Conservation (phyloP, 2,888 invertebrate genomes). For the Conops quadrifasciatus region DNA sequence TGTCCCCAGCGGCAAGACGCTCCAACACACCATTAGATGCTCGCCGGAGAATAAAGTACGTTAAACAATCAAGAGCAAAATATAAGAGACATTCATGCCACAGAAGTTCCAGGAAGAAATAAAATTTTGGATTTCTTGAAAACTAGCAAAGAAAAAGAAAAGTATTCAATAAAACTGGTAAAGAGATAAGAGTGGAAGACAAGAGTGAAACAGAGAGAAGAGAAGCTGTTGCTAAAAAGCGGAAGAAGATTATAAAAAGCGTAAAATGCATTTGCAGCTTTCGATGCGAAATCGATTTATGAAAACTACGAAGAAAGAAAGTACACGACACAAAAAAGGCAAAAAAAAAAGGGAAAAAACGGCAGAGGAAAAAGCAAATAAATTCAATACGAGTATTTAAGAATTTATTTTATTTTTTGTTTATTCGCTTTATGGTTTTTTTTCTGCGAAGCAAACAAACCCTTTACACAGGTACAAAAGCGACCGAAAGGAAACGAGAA, state of each 20-base stretch:
- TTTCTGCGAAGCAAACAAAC: neutral
- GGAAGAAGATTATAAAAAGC: neutral
- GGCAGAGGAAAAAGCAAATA: constrained; percentile 3
- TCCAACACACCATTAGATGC: neutral
- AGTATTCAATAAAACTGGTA: neutral
- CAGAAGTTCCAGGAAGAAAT: neutral
- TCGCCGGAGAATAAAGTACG: neutral
- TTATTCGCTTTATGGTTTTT: neutral
- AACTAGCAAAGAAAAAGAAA: neutral
- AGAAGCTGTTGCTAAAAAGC: neutral
- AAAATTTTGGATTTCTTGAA: neutral
- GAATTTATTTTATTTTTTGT: neutral
- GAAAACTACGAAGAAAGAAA: too few species aligned
- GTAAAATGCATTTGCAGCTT: neutral
- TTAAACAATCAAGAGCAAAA: neutral
- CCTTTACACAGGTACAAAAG: neutral
- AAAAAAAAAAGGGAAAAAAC: neutral
- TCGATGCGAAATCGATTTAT: neutral
- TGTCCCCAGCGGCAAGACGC: neutral
- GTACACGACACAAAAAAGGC: neutral
- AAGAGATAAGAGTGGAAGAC: neutral
- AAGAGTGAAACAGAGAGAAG: neutral
- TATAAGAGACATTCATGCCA: neutral
- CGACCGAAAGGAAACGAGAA: neutral
- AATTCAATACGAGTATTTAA: constrained; percentile 21